These are phyloP conservation scores for Acridotheres tristis DNA, from an alignment of 2,797 vertebrate genomes.

Conservation along the genomic window DNA sequence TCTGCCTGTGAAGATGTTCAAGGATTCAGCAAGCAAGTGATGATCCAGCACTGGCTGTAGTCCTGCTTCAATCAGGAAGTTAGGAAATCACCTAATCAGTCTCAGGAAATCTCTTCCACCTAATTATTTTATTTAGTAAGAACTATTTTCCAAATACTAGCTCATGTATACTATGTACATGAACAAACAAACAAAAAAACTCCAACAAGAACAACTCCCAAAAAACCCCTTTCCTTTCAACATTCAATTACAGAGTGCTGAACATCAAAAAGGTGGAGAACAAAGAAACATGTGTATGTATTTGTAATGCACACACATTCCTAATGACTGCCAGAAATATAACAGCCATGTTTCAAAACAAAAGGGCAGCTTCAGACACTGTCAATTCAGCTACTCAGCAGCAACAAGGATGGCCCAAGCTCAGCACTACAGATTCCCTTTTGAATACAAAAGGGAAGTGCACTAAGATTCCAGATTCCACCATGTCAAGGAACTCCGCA, in stretches of 20 bases:
- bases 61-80: not conserved
- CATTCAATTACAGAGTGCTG: not conserved
- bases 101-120: not conserved
- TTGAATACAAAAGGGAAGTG: not conserved
- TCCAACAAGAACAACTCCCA: not conserved
- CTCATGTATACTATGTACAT: not conserved
- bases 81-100: not conserved
- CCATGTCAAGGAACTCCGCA: rapidly evolving
- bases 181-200: not conserved
- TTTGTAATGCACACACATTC: not conserved
- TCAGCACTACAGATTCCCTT: not conserved
- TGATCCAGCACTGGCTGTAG: not conserved
- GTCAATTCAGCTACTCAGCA: not conserved
- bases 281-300: not conserved
- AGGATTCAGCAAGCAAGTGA: not conserved
- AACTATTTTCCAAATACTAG: not conserved
- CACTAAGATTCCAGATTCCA: not conserved
- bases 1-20: not conserved
- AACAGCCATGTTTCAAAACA: not conserved
- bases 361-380: not conserved
- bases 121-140: not conserved
- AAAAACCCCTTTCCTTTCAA: not conserved
- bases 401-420: not conserved
- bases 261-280: not conserved
- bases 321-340: not conserved